Percentiles rank a stretch among this genome's conserved stretches.
Evolutionary conservation across 2,888 invertebrate genomes (phyloP).

Genomic region (Xylota segnis): DNA sequence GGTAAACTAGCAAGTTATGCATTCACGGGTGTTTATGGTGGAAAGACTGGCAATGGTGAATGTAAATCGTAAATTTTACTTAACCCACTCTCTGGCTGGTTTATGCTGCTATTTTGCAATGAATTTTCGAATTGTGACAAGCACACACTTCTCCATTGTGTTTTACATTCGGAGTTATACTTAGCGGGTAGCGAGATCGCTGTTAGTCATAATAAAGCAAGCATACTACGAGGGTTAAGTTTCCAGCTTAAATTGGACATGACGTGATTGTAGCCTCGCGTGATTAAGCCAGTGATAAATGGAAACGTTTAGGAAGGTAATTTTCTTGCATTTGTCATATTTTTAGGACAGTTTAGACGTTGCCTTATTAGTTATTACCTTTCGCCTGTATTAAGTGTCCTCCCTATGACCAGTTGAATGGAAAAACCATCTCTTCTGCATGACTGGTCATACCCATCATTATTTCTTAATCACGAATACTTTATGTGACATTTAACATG

Average conservation of each 20-base stretch:
- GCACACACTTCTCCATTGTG: slow-evolving; percentile 39
- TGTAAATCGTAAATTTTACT: slow-evolving; percentile 42
- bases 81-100: slow-evolving; percentile 30
- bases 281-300: too few species aligned
- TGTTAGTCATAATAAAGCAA: too few species aligned
- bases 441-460: slow-evolving; percentile 43
- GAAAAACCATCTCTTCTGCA: slow-evolving; percentile 28
- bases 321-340: too few species aligned
- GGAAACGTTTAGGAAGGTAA: too few species aligned
- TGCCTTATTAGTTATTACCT: too few species aligned
- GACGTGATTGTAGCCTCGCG: too few species aligned
- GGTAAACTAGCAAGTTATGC: slow-evolving; percentile 30
- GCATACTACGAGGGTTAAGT: too few species aligned
- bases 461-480: slow-evolving; percentile 47
- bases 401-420: neutral
- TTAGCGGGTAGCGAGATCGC: too few species aligned
- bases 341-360: too few species aligned
- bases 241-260: too few species aligned
- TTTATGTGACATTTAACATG: slow-evolving; percentile 71
- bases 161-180: slow-evolving; percentile 1
- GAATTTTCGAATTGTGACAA: slow-evolving; percentile 6
- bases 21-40: slow-evolving; percentile 24
- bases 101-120: neutral
- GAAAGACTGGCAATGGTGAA: slow-evolving; percentile 29
- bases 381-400: neutral